Conservation (phyloP, 2,113 vertebrate species). For the Plectropomus leopardus region DNA sequence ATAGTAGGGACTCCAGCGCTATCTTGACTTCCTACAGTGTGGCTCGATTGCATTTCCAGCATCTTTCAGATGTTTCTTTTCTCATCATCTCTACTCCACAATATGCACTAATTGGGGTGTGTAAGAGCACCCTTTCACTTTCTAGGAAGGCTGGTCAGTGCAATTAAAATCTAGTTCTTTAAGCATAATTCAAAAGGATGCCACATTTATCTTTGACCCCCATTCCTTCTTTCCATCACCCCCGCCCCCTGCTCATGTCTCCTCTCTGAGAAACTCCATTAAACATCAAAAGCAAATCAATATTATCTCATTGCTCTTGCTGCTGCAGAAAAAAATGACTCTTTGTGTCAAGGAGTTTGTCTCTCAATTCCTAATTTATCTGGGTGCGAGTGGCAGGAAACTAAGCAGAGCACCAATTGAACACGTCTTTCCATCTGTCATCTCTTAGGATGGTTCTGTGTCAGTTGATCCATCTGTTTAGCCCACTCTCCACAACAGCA, state of each 20-base stretch:
- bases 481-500: conserved; percentile 45
- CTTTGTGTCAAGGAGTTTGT: conserved; percentile 35
- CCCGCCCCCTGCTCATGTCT: not conserved
- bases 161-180: conserved; percentile 53
- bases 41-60: conserved; percentile 11
- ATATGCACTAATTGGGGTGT: conserved; percentile 49
- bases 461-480: conserved; percentile 74
- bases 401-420: conserved; percentile 69
- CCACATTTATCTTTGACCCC: conserved; percentile 44
- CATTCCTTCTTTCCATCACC: conserved; percentile 8
- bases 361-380: conserved; percentile 68
- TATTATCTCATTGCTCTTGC: conserved; percentile 48
- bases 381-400: conserved; percentile 59
- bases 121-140: conserved; percentile 32
- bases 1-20: conserved; percentile 37
- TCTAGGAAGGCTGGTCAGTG: conserved; percentile 53
- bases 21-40: conserved; percentile 24
- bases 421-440: conserved; percentile 73
- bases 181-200: conserved; percentile 19
- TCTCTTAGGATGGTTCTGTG: conserved; percentile 53
- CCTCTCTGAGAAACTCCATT: conserved; percentile 66
- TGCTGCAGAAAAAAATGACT: conserved; percentile 33
- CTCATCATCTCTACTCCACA: conserved; percentile 22
- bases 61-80: not conserved
- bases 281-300: conserved; percentile 76